Evolutionary conservation across 2,888 invertebrate genomes (phyloP).

Genomic region (Drosophila monieri): DNA sequence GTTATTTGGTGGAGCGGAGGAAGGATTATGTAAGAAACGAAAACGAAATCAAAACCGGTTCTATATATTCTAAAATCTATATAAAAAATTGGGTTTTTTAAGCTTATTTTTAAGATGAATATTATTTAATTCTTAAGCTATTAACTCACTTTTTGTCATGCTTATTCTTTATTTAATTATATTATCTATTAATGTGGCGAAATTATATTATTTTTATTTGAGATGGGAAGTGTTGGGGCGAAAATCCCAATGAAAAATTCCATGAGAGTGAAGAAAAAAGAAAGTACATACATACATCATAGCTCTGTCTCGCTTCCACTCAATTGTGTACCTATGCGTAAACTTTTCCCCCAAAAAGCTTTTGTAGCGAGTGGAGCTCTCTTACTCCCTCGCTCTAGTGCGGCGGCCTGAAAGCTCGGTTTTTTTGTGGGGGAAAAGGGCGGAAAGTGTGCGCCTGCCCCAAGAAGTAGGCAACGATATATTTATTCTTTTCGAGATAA

Average conservation of each 20-base stretch:
- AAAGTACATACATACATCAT: conserved; percentile 1
- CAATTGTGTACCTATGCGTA: conserved; percentile 67
- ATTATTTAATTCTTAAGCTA: background rate
- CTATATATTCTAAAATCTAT: background rate
- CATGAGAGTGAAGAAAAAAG: background rate
- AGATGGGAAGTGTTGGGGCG: background rate
- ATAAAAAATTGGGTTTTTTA: background rate
- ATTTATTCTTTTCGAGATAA: background rate
- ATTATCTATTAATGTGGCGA: background rate
- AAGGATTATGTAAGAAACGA: conserved; percentile 1
- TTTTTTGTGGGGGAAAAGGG: background rate
- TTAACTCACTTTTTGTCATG: background rate
- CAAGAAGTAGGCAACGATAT: conserved; percentile 1
- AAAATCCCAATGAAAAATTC: background rate
- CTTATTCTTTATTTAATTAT: background rate
- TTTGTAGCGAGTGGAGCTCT: conserved; percentile 9
- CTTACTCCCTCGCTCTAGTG: conserved; percentile 7
- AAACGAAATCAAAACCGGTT: conserved; percentile 2
- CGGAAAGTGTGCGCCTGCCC: conserved; percentile 10
- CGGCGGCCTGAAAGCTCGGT: conserved; percentile 1
- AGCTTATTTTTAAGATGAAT: background rate
- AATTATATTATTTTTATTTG: background rate
- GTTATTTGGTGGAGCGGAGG: conserved; percentile 1
- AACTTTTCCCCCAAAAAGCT: conserved; percentile 53
- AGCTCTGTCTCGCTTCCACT: conserved; percentile 49